A percentile compares a stretch with the other conserved stretches of the same genome.
phyloP scores from a whole-genome alignment of 2,888 invertebrate genomes.

The Polyommatus iphigenia region DNA sequence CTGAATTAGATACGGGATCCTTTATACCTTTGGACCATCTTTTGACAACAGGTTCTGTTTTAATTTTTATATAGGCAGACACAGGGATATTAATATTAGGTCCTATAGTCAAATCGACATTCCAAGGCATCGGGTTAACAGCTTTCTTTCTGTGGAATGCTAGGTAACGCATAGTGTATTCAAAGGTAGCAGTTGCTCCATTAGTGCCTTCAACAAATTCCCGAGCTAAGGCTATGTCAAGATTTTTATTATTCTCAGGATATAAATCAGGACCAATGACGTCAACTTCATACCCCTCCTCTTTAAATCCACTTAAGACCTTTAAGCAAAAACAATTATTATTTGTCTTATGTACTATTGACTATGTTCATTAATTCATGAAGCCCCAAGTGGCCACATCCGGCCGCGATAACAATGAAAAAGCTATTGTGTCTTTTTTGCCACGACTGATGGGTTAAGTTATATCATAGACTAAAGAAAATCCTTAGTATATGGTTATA shows the following conservation, averaged over 20 bases:
- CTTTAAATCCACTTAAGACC: conserved; percentile 78
- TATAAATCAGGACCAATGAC: conserved; percentile 80
- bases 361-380: too few relatives aligned
- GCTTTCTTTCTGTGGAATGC: conserved; percentile 77
- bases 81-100: conserved; percentile 82
- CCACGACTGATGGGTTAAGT: too few relatives aligned
- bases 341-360: not conserved
- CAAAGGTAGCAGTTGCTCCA: conserved; percentile 76
- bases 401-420: too few relatives aligned
- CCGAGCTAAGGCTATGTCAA: conserved; percentile 56
- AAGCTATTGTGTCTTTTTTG: too few relatives aligned
- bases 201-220: conserved; percentile 67
- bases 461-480: too few relatives aligned
- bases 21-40: conserved; percentile 62
- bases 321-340: conserved; percentile 43
- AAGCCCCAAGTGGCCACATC: too few relatives aligned
- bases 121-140: conserved; percentile 81
- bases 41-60: conserved; percentile 68
- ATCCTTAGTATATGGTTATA: too few relatives aligned
- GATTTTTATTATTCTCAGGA: conserved; percentile 54
- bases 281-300: conserved; percentile 80
- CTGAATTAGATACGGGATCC: conserved; percentile 61
- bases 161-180: conserved; percentile 81
- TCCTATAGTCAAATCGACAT: conserved; percentile 81
- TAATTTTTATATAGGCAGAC: conserved; percentile 76